phyloP scores from a whole-genome alignment of 2,797 vertebrate species.

The Microtus agrestis region DNA sequence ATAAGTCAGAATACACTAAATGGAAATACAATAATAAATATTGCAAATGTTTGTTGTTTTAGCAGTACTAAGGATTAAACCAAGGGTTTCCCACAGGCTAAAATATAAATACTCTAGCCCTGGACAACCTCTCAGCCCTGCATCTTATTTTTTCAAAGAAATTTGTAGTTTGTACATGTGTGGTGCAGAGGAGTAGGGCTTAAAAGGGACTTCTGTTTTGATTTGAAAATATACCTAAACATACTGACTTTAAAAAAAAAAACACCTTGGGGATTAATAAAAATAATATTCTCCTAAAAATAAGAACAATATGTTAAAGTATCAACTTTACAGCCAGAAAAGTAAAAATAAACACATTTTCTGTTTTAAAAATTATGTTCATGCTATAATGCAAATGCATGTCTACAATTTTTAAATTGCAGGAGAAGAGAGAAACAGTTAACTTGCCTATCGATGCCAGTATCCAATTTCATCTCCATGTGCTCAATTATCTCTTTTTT shows the following conservation, averaged over 20 bases:
- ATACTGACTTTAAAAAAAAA: constrained; percentile 54
- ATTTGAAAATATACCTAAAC: constrained; percentile 50
- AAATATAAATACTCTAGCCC: neutral
- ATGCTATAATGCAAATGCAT: neutral
- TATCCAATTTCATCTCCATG: constrained; percentile 99
- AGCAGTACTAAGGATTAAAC: neutral
- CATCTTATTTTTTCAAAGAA: constrained; percentile 54
- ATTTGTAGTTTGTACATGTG: neutral
- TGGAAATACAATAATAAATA: constrained; percentile 6
- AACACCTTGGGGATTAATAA: constrained; percentile 13
- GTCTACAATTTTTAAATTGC: constrained; percentile 12
- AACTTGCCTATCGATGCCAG: constrained; percentile 96
- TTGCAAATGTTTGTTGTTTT: neutral
- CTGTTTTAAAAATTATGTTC: constrained; percentile 7
- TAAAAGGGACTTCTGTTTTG: constrained; percentile 27
- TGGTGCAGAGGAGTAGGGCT: neutral
- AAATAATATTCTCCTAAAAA: constrained; percentile 51
- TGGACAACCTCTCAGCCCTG: neutral
- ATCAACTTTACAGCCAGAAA: constrained; percentile 43
- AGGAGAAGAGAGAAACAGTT: neutral
- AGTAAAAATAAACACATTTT: constrained; percentile 19
- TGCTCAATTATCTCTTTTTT: constrained; percentile 99
- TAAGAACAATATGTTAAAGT: constrained; percentile 32
- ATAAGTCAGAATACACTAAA: neutral
- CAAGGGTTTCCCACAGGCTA: neutral